Percentiles rank a stretch among this genome's conserved stretches.
Evolutionary conservation across 2,113 vertebrate genomes (phyloP).

Genomic region (Probosciger aterrimus): DNA sequence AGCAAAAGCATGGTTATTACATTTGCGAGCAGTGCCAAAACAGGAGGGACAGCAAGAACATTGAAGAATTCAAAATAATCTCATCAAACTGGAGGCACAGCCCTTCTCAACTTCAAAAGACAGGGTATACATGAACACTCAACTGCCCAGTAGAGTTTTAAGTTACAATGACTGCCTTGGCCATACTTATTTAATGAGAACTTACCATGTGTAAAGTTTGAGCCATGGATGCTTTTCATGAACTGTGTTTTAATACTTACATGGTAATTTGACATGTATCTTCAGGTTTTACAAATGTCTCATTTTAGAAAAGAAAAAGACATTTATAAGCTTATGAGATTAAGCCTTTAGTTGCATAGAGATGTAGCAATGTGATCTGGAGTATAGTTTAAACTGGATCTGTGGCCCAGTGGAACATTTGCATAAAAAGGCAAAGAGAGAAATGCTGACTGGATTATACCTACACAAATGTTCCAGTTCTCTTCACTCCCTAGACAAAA

Average conservation of each 20-base stretch:
- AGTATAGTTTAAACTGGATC: not conserved
- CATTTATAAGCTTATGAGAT: not conserved
- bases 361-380: not conserved
- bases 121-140: not conserved
- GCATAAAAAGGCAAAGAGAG: not conserved
- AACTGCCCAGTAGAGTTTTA: not conserved
- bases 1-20: not conserved
- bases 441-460: not conserved
- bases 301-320: not conserved
- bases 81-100: not conserved
- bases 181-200: not conserved
- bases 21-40: not conserved
- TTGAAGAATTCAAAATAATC: not conserved
- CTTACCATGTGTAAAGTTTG: not conserved
- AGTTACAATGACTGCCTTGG: not conserved
- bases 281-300: not conserved
- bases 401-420: not conserved
- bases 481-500: not conserved
- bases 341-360: not conserved
- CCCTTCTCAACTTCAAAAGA: not conserved
- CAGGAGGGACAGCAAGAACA: not conserved
- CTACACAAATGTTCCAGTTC: rapidly evolving
- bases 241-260: not conserved
- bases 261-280: not conserved
- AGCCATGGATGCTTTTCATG: not conserved